Evolutionary conservation across 2,797 vertebrate genomes (phyloP).

Genomic region (Catharus ustulatus): DNA sequence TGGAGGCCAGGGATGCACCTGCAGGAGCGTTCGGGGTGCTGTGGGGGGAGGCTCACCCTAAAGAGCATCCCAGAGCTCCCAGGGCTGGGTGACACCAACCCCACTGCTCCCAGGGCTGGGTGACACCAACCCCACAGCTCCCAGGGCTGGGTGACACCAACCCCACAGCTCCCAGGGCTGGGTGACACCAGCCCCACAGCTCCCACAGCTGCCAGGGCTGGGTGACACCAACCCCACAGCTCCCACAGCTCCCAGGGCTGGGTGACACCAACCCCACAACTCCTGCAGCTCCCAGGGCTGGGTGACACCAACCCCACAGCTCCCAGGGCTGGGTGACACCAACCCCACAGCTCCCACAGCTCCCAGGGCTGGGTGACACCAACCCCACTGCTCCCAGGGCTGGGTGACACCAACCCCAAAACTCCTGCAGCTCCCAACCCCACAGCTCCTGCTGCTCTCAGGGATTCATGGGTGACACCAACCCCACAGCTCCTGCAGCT

Average conservation of each 20-base stretch:
- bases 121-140: background rate
- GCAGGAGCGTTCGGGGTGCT: background rate
- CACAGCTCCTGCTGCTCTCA: no score
- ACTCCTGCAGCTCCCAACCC: no score
- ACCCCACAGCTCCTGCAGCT: no score
- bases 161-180: background rate
- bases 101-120: background rate
- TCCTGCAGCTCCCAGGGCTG: rapidly evolving
- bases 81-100: background rate
- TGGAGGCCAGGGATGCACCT: background rate
- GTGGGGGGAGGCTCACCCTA: rapidly evolving
- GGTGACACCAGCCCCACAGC: no score
- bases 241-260: background rate
- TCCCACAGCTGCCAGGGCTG: no score
- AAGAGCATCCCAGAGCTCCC: background rate
- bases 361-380: no score
- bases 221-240: background rate
- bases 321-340: background rate
- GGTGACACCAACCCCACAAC: background rate
- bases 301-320: background rate
- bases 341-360: no score
- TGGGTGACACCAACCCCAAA: no score
- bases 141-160: background rate
- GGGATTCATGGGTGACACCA: no score
- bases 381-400: no score